These are phyloP conservation scores for Aselliscus stoliczkanus DNA, from an alignment of 2,797 vertebrate species.

Conservation along the genomic window DNA sequence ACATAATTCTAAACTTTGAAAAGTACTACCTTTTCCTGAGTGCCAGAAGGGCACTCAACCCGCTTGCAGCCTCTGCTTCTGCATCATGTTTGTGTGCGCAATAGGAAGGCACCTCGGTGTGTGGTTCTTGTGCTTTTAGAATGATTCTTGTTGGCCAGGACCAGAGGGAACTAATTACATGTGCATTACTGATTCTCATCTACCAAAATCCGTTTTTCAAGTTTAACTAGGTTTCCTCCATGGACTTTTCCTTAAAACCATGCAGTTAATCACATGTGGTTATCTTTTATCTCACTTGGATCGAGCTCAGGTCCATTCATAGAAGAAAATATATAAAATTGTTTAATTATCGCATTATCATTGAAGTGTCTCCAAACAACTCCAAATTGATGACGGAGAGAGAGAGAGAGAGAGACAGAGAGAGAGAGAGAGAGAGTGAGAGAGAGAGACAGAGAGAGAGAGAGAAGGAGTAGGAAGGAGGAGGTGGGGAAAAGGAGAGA, in stretches of 20 bases:
- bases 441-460: neutral
- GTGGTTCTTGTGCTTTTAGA: neutral
- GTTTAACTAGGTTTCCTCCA: constrained; percentile 26
- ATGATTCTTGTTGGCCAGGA: neutral
- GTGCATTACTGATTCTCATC: neutral
- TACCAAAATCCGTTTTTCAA: constrained; percentile 17
- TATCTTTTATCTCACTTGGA: neutral
- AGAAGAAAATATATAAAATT: neutral
- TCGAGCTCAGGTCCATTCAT: neutral
- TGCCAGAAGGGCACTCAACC: neutral
- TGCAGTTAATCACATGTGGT: neutral
- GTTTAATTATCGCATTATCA: neutral
- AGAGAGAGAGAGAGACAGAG: neutral
- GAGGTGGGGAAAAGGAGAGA: no score
- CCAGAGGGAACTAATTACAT: constrained; percentile 7
- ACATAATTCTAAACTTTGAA: neutral
- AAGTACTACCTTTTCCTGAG: neutral
- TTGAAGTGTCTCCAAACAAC: neutral
- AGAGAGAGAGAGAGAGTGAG: accelerated
- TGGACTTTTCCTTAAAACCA: neutral
- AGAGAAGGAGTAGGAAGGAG: neutral
- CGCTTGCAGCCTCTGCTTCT: neutral
- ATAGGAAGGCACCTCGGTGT: neutral
- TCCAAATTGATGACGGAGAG: constrained; percentile 13
- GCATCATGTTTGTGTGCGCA: neutral